Evolutionary conservation across 2,797 vertebrate species (phyloP), one percentile per base, ranked within the genome.

Genomic region (Chaunax sp.): DNA sequence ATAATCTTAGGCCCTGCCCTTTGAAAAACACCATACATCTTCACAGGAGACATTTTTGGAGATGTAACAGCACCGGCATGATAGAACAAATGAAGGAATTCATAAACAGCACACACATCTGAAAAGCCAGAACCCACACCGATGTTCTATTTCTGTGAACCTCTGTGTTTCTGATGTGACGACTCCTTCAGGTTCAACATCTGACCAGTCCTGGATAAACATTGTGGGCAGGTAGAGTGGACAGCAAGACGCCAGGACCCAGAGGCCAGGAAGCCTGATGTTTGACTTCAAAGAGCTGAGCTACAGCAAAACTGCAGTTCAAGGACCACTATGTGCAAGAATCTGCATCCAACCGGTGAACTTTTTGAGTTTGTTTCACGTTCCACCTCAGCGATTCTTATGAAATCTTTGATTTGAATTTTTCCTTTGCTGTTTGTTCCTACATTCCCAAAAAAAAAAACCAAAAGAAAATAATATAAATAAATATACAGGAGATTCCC

Each of bases 161-260:
- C 64, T 40, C 63, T 58, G 40, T 22, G 15, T 52, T 68, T 45
- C 60, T 69, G 54, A 83, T 78, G 82, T 72, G 55, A 80, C 41
- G 62, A 65, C 58, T 80, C 52, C 64, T 84, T 84, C 61, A 81
- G 71, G 72, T 58, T 68, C 47, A 76, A 85, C 81, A 71, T 78
- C 77, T 67, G 69, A 80, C 50, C 64, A 15, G 69, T 30, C 11
- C 67, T 64, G 67, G 57, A 70, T 79, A 86, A 90, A 90, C 78
- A 86, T n/a, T 80, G 84, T 72, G 87, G 85, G 68, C 82, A 86
- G 80, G 79, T 83, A 73, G 58, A 77, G 77, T 43, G 78, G 81
- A 84, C 81, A 72, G 57, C 25, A 38, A 1, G 75, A 82, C 61
- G 75, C 75, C 86, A 54, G 58, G 23, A 55, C 43, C 30, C 15